These are phyloP conservation scores for Felis catus DNA, from an alignment of 2,113 vertebrate genomes.

Conservation along the genomic window DNA sequence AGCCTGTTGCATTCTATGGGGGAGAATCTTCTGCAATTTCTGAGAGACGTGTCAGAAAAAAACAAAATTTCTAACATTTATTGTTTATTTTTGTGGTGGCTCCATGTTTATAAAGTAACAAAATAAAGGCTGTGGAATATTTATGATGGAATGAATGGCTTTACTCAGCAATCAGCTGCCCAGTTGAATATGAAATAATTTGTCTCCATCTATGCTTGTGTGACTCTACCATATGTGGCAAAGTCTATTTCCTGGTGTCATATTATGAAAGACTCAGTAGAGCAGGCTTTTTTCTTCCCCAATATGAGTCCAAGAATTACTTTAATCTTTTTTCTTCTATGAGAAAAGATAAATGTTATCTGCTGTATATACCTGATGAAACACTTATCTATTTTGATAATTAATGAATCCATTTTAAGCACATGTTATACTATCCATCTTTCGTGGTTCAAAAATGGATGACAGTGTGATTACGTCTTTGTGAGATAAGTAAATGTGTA, in stretches of 20 bases:
- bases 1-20: background rate
- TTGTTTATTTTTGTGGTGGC: background rate
- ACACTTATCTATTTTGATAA: conserved; percentile 89
- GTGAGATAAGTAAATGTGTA: conserved; percentile 88
- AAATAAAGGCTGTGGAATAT: conserved; percentile 64
- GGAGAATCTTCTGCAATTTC: background rate
- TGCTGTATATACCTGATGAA: conserved; percentile 90
- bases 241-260: conserved; percentile 81
- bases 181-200: conserved; percentile 76
- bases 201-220: conserved; percentile 80
- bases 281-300: conserved; percentile 75
- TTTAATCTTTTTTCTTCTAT: conserved; percentile 85
- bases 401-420: conserved; percentile 89
- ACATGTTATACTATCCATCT: conserved; percentile 86
- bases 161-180: conserved; percentile 70
- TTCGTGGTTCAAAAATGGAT: conserved; percentile 88
- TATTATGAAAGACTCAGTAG: conserved; percentile 80
- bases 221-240: conserved; percentile 80
- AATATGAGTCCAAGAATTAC: conserved; percentile 84
- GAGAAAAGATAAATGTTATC: conserved; percentile 89
- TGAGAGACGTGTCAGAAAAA: background rate
- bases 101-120: conserved; percentile 48
- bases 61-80: background rate
- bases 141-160: conserved; percentile 69
- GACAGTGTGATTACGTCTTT: conserved; percentile 90